Conservation (phyloP, 2,888 invertebrate species). For the Epirrhoe alternata region DNA sequence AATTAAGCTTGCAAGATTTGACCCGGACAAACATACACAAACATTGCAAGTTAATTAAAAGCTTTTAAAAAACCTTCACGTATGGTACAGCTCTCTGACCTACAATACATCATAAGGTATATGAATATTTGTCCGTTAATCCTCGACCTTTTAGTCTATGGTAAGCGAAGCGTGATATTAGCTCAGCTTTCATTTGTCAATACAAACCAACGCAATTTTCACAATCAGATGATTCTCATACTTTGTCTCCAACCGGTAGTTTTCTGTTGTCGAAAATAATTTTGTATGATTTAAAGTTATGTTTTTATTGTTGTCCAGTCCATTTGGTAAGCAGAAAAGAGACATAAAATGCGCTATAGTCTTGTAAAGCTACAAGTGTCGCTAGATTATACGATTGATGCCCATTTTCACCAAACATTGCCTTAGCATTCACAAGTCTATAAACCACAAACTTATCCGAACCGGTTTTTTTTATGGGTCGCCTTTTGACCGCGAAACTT, state of each 20-base stretch:
- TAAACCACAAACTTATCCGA: too few species aligned
- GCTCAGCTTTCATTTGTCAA: conserved; percentile 65
- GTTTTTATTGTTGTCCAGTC: conserved; percentile 70
- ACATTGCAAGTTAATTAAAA: too few species aligned
- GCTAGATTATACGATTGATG: conserved; percentile 41
- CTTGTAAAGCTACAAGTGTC: conserved; percentile 53
- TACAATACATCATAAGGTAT: background rate
- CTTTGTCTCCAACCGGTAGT: conserved; percentile 98
- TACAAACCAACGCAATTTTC: conserved; percentile 97
- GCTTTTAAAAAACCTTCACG: too few species aligned
- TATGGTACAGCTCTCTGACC: background rate
- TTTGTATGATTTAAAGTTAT: conserved; percentile 49
- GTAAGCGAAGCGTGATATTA: conserved; percentile 71
- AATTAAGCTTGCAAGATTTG: too few species aligned
- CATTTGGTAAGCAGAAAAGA: conserved; percentile 82
- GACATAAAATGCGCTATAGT: conserved; percentile 80
- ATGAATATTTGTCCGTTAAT: conserved; percentile 35
- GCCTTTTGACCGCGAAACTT: too few species aligned
- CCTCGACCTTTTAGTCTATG: conserved; percentile 53
- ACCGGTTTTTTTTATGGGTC: too few species aligned
- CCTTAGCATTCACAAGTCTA: background rate
- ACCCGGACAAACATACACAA: too few species aligned
- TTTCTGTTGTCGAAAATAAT: conserved; percentile 88
- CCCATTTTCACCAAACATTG: conserved; percentile 31
- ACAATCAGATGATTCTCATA: conserved; percentile 99